Conservation (phyloP, 2,113 vertebrate species). For the Micromys minutus region DNA sequence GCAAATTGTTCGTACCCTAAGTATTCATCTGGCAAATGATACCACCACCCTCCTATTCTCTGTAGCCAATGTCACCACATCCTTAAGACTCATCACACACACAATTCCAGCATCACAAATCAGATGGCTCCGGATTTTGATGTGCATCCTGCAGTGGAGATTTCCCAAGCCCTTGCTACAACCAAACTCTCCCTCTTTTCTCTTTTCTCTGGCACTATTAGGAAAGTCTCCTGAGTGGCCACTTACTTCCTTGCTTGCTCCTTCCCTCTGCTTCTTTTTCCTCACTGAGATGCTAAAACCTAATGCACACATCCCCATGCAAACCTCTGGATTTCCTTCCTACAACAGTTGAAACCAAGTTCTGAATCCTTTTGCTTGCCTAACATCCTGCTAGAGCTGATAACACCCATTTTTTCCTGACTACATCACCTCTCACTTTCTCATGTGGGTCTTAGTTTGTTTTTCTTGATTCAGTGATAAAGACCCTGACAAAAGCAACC, state of each 20-base stretch:
- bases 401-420: not conserved
- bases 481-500: not conserved
- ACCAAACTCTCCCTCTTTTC: not conserved
- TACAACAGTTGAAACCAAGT: not conserved
- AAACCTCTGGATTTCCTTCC: not conserved
- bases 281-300: not conserved
- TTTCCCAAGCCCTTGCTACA: rapidly evolving
- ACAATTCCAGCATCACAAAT: too few relatives aligned
- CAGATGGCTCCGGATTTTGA: rapidly evolving
- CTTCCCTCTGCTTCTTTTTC: not conserved
- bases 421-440: not conserved
- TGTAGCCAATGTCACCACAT: not conserved
- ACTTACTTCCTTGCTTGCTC: too few relatives aligned
- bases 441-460: not conserved
- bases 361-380: not conserved
- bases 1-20: not conserved
- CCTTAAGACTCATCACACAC: not conserved
- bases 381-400: not conserved
- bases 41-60: not conserved
- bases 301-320: not conserved
- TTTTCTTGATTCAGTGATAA: not conserved
- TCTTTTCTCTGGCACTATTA: not conserved
- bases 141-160: rapidly evolving
- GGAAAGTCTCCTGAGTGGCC: rapidly evolving
- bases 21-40: not conserved